Percentiles rank a stretch among this genome's conserved stretches.
These are phyloP conservation scores for Aradus depressus DNA, from an alignment of 2,888 invertebrate species.

Conservation along the genomic window DNA sequence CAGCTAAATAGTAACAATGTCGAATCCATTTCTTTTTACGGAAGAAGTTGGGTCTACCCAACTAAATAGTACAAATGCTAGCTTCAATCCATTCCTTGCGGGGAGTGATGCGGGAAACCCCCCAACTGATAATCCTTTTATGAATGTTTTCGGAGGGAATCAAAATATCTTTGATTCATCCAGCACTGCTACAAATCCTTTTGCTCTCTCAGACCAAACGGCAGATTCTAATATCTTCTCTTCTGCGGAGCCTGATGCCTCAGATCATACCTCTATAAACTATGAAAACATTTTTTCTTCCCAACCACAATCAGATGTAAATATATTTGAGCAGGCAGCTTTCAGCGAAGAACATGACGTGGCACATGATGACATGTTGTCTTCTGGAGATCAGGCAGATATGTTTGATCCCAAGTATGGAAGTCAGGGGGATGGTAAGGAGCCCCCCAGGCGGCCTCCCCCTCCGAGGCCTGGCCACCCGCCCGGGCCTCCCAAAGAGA, in stretches of 20 bases:
- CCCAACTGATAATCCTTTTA: constrained; percentile 57
- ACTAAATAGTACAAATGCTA: constrained; percentile 42
- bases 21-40: constrained; percentile 70
- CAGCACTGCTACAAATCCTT: constrained; percentile 48
- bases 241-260: constrained; percentile 37
- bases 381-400: constrained; percentile 33
- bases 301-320: constrained; percentile 15
- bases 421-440: constrained; percentile 12
- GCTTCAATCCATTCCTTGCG: constrained; percentile 56
- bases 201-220: constrained; percentile 34
- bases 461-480: constrained; percentile 34
- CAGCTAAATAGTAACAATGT: constrained; percentile 41
- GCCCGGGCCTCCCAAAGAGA: constrained; percentile 61
- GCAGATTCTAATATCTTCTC: constrained; percentile 38
- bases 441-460: constrained; percentile 37
- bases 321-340: constrained; percentile 17
- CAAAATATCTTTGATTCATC: constrained; percentile 19
- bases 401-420: constrained; percentile 36
- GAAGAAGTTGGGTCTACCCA: constrained; percentile 50
- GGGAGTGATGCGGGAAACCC: constrained; percentile 33
- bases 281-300: constrained; percentile 29
- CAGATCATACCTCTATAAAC: constrained; percentile 39
- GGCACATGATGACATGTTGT: constrained; percentile 15
- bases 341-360: constrained; percentile 6
- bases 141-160: constrained; percentile 35